phyloP scores from a whole-genome alignment of 1,140 invertebrate species.

The Bombyx mori region DNA sequence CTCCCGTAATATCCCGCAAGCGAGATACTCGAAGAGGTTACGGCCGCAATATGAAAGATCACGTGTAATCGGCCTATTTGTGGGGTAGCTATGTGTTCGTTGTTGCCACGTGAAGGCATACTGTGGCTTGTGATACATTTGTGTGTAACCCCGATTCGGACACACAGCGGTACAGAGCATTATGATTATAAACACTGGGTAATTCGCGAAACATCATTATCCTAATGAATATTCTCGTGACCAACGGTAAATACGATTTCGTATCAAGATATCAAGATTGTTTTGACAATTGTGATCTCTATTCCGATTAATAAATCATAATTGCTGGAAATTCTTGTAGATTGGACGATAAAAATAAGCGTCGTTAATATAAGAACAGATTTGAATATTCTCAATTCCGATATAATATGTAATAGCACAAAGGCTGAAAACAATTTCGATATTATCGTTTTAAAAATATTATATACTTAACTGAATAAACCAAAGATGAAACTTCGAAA shows the following conservation, averaged over 20 bases:
- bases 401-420: too few species aligned
- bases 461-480: not conserved
- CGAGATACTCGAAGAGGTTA: constrained; percentile 16
- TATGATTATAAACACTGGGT: constrained; percentile 62
- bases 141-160: constrained; percentile 66
- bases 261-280: constrained; percentile 7
- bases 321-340: too few species aligned
- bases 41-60: constrained; percentile 34
- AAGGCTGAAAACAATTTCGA: too few species aligned
- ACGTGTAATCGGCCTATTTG: constrained; percentile 24
- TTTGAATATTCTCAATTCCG: too few species aligned
- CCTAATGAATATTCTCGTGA: constrained; percentile 52
- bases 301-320: too few species aligned
- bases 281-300: not conserved
- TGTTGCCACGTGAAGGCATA: constrained; percentile 61
- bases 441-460: constrained; percentile 6
- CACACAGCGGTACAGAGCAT: constrained; percentile 50
- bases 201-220: constrained; percentile 66
- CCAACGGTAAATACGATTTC: constrained; percentile 17
- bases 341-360: too few species aligned
- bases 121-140: constrained; percentile 28
- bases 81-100: constrained; percentile 52
- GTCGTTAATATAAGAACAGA: too few species aligned
- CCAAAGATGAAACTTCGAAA: constrained; percentile 13
- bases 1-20: constrained; percentile 17